Evolutionary conservation across 2,888 invertebrate species (phyloP), one percentile per base, ranked within the genome.

Genomic region (Bellardia pandia): DNA sequence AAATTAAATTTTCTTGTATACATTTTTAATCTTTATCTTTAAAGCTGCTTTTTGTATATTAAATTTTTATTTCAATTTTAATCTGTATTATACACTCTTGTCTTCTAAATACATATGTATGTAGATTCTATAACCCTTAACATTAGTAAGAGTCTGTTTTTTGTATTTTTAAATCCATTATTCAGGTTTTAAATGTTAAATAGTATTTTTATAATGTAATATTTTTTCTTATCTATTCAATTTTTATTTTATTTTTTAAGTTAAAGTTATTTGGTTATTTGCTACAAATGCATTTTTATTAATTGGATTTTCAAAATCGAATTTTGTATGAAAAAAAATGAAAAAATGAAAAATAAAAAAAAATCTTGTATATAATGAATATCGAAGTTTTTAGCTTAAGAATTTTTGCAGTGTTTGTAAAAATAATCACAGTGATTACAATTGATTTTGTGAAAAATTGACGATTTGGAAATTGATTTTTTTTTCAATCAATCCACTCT

Each of bases 141-240:
- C 69, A 51, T 60, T 53, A 5, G 45, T 75, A 40, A 66, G 23
- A 30, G n/a, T 81, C 48, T n/a, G 53, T 51, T 16, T 42, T 69
- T 69, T 76, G 51, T 62, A 60, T 79, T 64, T 78, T 66, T 64
- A 33, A 58, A 56, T 42, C 9, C 68, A 58, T 66, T 58, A 69
- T 80, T 80, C 75, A 80, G 76, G 81, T 81, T 80, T 76, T 7
- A 74, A 48, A 58, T 83, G n/a, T 82, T 68, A 78, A 37, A 40
- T 78, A 75, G 48, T 83, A 58, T 68, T 86, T 45, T 77, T 71
- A 48, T 74, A 74, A 66, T 74, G 23, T 77, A 62, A 78, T 75
- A 45, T 81, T 72, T 51, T 69, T 69, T 62, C 14, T 51, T 72
- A 80, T 45, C 53, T 23, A 51, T 71, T 30, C 48, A 45, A 58